These are phyloP conservation scores for Diacarnus erythraeanus DNA, from an alignment of 37 sponge, comb jelly and placozoan genomes.

Conservation along the genomic window DNA sequence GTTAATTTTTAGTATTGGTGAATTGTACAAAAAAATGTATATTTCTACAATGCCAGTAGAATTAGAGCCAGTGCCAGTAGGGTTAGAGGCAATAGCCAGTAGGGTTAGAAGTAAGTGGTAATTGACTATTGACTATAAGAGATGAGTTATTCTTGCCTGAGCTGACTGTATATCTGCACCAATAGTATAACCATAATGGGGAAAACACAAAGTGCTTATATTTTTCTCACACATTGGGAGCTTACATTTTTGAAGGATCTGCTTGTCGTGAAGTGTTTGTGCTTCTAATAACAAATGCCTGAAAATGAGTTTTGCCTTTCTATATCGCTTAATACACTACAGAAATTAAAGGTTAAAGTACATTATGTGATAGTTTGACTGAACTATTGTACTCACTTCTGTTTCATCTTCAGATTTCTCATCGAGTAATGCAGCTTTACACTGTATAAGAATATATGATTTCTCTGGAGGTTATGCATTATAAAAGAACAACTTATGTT, in stretches of 20 bases:
- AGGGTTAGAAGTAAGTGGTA: too few species aligned
- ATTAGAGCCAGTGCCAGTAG: too few species aligned
- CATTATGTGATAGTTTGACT: not conserved
- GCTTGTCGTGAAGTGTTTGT: conserved; percentile 33
- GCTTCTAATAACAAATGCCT: conserved; percentile 48
- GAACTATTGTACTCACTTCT: conserved; percentile 25
- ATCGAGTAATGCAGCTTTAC: conserved; percentile 54
- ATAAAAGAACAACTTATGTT: too few species aligned
- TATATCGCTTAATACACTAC: conserved; percentile 64
- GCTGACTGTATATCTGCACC: conserved; percentile 7
- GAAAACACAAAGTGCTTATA: not conserved
- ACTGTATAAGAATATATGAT: conserved; percentile 15
- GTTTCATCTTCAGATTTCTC: conserved; percentile 22
- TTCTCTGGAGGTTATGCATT: too few species aligned
- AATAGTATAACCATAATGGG: not conserved
- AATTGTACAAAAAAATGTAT: too few species aligned
- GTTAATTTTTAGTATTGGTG: too few species aligned
- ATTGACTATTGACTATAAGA: not conserved
- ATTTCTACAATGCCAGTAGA: too few species aligned
- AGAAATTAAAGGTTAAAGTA: not conserved
- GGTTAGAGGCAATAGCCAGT: too few species aligned
- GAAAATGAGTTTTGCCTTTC: conserved; percentile 56
- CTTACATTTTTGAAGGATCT: conserved; percentile 48
- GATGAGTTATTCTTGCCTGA: conserved; percentile 11
- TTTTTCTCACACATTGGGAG: too few species aligned